Evolutionary conservation across 2,113 vertebrate species (phyloP), one percentile per base, ranked within the genome.

Genomic region (Taxidea taxus): DNA sequence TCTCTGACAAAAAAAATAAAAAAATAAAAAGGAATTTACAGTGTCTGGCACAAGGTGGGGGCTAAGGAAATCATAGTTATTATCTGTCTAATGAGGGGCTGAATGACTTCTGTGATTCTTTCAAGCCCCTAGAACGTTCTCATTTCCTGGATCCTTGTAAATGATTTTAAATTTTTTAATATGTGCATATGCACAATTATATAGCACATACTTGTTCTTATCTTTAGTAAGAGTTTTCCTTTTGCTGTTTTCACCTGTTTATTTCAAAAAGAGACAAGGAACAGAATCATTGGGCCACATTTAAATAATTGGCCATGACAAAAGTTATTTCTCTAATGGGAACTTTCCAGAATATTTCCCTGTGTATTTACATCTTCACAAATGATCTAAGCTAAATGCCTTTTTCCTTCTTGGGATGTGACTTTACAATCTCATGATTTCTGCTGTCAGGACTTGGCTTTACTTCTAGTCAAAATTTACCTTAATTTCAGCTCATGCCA

Each of bases 401-500:
- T 58, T 62, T 81, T 0, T 93, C 14, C 95, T 56, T 91, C 70
- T 89, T 68, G 82, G 87, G 9, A 82, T 88, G 58, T 29, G 37
- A 92, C 47, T 95, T 96, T 51, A 92, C 34, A 77, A 62, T 82
- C 62, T 56, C 86, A 37, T 96, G 93, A 93, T 75, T 82, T 87
- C 91, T 85, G 51, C 75, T 77, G 82, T 96, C 49, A 27, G 29
- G 49, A 95, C 88, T 96, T 91, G 42, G 37, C 80, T 83, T 91
- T 49, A 58, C 87, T 78, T 49, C 58, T 78, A 14, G 16, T 80
- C 37, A 74, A 92, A 92, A 97, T 94, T 75, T 93, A 60, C 88
- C 42, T 85, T 91, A 77, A 93, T 86, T 93, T 95, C 34, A 91
- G 21, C 39, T 72, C 51, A 72, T 75, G 34, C 21, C 31, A n/a